Evolutionary conservation across 2,797 vertebrate species (phyloP), one percentile per base, ranked within the genome.

Genomic region (Pterois miles): DNA sequence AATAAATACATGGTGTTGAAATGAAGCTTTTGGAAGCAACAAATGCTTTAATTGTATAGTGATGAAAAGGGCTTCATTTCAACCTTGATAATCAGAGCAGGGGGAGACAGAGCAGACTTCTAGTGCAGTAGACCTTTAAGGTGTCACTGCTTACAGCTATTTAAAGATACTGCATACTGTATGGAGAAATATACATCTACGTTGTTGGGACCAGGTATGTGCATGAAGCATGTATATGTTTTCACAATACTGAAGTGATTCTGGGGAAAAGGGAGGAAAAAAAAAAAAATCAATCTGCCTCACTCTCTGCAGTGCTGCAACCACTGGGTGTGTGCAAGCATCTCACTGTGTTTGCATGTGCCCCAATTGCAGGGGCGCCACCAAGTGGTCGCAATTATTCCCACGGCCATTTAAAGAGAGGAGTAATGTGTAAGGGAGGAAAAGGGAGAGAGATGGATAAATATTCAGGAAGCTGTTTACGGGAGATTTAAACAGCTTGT

Each of bases 281-380:
- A 27, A 27, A 76, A 65, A 58, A 75, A 76, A 77, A 89, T 86
- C 70, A 25, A 91, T 91, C 85, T 72, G 75, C 85, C 83, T 85
- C 76, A 48, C 88, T 89, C 88, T 89, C 93, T 93, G 93, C 93
- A 94, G 86, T 94, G 92, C 92, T 93, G 93, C 91, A 93, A 86
- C 81, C 81, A 83, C 81, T 91, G 91, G 88, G 91, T 89, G 90
- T 90, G 92, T 90, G 89, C 85, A 80, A 87, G 88, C 48, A 76
- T 88, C 80, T 84, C 63, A 20, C 73, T 78, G 79, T 62, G 75
- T 82, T 77, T 80, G 74, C 65, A 86, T 84, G 88, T 78, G 82
- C 64, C 77, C 83, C 82, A 86, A 82, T 80, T 76, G 71, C 88
- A 84, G 76, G 83, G 89, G 91, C 82, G 81, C 93, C 93, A 92